phyloP scores from a whole-genome alignment of 2,113 vertebrate species.

The Hippolais icterina region DNA sequence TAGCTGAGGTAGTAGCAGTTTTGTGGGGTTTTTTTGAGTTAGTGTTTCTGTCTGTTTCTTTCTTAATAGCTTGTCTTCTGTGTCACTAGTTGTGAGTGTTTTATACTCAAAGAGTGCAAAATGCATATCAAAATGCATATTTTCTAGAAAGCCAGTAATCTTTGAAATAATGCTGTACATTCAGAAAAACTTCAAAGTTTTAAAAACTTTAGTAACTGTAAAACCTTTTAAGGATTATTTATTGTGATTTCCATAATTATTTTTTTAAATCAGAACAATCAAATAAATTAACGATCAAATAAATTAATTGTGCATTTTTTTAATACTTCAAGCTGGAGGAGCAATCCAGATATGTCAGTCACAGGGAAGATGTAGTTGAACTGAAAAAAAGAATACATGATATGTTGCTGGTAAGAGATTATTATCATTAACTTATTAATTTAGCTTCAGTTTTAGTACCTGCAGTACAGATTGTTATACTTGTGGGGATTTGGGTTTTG shows the following conservation, averaged over 20 bases:
- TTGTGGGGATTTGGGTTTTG: not conserved
- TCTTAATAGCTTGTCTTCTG: not conserved
- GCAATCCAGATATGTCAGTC: constrained; percentile 82
- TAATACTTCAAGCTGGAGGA: constrained; percentile 85
- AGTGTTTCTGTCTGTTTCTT: not conserved
- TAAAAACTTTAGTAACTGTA: not conserved
- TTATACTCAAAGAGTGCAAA: not conserved
- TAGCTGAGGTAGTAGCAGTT: not conserved
- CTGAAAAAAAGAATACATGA: constrained; percentile 88
- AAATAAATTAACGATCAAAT: not conserved
- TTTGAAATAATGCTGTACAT: not conserved
- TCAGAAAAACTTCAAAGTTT: not conserved
- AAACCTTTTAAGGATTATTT: not conserved
- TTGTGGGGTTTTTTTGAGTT: not conserved
- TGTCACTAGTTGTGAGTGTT: not conserved
- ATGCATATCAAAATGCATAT: not conserved
- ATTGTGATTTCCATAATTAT: not conserved
- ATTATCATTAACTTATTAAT: not conserved
- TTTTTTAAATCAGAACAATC: not conserved
- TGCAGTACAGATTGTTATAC: not conserved
- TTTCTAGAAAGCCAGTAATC: not conserved
- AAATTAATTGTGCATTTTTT: not conserved
- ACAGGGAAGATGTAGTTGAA: constrained; percentile 84
- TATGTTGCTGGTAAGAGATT: constrained; percentile 83
- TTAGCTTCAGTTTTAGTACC: not conserved